Conservation (phyloP, 2,113 vertebrate species). For the Carettochelys insculpta region DNA sequence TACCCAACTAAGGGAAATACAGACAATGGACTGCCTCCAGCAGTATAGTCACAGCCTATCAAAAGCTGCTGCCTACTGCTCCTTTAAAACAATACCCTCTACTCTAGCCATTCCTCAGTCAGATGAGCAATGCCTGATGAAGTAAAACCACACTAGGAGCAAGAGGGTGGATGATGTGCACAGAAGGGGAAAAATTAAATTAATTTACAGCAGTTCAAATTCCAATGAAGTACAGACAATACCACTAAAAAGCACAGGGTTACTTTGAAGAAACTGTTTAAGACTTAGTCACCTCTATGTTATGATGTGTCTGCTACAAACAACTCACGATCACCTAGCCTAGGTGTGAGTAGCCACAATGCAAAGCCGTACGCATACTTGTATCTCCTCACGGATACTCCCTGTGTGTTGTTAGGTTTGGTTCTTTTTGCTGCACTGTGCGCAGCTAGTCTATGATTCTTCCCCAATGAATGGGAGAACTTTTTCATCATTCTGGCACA, state of each 20-base stretch:
- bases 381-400: background rate
- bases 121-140: background rate
- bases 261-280: background rate
- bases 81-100: background rate
- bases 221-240: background rate
- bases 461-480: background rate
- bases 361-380: background rate
- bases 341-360: background rate
- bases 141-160: background rate
- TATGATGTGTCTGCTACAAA: background rate
- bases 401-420: fast-evolving
- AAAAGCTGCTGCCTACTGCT: background rate
- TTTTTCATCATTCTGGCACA: fast-evolving
- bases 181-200: background rate
- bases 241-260: background rate
- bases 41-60: background rate
- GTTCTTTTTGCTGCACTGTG: fast-evolving
- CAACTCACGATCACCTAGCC: background rate
- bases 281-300: background rate
- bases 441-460: fast-evolving
- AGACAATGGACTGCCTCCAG: fast-evolving
- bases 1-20: background rate
- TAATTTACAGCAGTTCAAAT: background rate
- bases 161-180: fast-evolving
- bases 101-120: fast-evolving